A percentile compares a stretch with the other conserved stretches of the same genome.
These are phyloP conservation scores for Mobula birostris DNA, from an alignment of 2,113 vertebrate species.

Conservation along the genomic window DNA sequence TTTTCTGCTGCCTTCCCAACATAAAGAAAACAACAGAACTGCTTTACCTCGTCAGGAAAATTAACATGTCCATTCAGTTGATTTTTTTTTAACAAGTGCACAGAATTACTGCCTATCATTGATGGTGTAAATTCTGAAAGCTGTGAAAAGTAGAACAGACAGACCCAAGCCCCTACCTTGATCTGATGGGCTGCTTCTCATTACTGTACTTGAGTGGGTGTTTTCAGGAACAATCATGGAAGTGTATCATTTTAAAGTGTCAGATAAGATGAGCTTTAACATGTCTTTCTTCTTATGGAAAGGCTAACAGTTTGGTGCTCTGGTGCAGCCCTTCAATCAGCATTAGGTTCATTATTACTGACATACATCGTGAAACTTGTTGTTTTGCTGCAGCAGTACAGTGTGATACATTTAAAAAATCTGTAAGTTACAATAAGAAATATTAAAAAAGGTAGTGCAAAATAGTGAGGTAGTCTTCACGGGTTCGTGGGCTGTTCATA, in stretches of 20 bases:
- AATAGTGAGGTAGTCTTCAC: no score
- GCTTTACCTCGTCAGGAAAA: not conserved
- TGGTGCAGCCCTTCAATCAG: not conserved
- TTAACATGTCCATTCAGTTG: not conserved
- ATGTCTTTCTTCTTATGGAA: not conserved
- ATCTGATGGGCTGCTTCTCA: constrained; percentile 10
- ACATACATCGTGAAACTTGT: no score
- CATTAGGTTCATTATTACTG: no score
- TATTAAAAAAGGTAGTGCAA: no score
- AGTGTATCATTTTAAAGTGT: constrained; percentile 18
- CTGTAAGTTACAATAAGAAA: no score
- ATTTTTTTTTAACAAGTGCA: not conserved
- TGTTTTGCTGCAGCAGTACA: no score
- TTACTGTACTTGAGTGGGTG: constrained; percentile 16
- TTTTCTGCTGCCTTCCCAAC: not conserved
- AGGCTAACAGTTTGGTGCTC: not conserved
- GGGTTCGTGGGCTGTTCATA: no score
- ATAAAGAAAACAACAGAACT: not conserved
- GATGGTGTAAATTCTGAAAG: not conserved
- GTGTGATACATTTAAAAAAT: no score
- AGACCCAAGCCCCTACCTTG: not conserved
- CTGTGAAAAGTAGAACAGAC: not conserved
- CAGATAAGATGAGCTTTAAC: not conserved
- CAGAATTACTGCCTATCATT: not conserved
- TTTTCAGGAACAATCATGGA: constrained; percentile 15